These are phyloP conservation scores for Gallinago jamesoni DNA, from an alignment of 2,113 vertebrate species.

Conservation along the genomic window DNA sequence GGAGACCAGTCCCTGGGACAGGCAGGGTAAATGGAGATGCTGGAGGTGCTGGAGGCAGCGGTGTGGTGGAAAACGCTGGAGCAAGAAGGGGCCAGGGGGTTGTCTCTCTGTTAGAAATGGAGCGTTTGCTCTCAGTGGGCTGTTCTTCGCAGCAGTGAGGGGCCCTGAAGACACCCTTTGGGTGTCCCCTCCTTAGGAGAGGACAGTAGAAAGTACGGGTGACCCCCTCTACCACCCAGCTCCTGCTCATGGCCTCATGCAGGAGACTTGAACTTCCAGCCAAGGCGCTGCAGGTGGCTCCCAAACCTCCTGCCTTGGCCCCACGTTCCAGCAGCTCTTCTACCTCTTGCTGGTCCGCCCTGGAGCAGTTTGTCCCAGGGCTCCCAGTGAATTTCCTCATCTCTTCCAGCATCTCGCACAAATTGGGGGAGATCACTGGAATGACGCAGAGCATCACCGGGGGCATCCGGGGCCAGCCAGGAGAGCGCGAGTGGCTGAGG, in stretches of 20 bases:
- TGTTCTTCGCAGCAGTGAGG: not conserved
- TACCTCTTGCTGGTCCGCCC: rapidly evolving
- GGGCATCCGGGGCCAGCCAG: not conserved
- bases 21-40: not conserved
- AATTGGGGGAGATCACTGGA: rapidly evolving
- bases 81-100: not conserved
- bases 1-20: not conserved
- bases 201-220: not conserved
- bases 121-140: not conserved
- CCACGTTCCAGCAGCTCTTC: not conserved
- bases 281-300: rapidly evolving
- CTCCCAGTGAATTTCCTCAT: not conserved
- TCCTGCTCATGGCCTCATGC: not conserved
- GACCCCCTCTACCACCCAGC: no score
- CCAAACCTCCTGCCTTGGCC: not conserved
- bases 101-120: not conserved
- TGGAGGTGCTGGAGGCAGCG: not conserved
- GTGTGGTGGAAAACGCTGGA: not conserved
- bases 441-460: rapidly evolving
- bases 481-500: rapidly evolving
- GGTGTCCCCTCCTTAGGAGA: not conserved
- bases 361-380: not conserved
- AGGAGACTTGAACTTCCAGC: not conserved
- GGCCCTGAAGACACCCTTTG: not conserved
- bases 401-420: not conserved